Evolutionary conservation across 2,888 invertebrate species (phyloP), one percentile per base, ranked within the genome.

Genomic region (Apantesis nais): DNA sequence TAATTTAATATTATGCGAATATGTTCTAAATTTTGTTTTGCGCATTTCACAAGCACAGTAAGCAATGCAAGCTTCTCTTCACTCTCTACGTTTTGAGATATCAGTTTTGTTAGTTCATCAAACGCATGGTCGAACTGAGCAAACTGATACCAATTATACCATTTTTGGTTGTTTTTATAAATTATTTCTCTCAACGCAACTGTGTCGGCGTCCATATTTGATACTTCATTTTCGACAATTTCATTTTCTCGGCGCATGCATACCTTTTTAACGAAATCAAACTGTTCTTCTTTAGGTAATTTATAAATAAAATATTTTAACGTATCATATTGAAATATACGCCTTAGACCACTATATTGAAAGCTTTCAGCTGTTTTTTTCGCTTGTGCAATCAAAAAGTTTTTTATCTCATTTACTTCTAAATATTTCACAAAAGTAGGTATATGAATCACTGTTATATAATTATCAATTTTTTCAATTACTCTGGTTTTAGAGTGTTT

Each of bases 91-190:
- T 48, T 60, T 44, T 61, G 31, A 5, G 75, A 72, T 68, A 82
- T 75, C 31, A 80, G 60, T 64, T 52, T 73, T n/a, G 78, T 82
- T 14, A 82, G 75, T 70, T 90, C 89, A 19, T 73, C 66, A 76
- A 92, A 89, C 19, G 93, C 92, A 5, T 75, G 77, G 67, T 85
- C 80, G 76, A 93, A 93, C 52, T 87, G 84, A 4, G 91, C 89
- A 77, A 87, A 90, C 55, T 78, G 80, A 73, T 92, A 93, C 91
- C 92, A 93, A 16, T 81, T 62, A 70, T 90, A 85, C 68, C 77
- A 34, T 25, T 72, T 44, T 79, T 74, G 52, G 69, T 73, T 68
- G 61, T 62, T 61, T 52, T 63, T n/a, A 70, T 63, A 62, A 29
- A 58, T 58, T 73, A 78, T 44, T 58, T 75, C 80, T 55, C 74